phyloP scores from a whole-genome alignment of 1,140 invertebrate species.

The Caerostris darwini region DNA sequence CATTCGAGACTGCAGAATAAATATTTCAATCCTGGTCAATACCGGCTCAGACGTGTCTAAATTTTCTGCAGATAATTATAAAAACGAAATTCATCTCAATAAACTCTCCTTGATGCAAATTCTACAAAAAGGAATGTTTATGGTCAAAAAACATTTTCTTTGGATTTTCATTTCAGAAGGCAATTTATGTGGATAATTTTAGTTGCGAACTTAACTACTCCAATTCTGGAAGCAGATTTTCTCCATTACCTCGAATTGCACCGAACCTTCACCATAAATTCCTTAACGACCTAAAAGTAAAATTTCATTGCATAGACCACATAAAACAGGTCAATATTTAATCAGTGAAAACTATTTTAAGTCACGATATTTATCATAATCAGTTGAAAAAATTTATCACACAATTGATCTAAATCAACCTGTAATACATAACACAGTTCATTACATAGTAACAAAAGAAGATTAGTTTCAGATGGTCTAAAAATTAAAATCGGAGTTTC shows the following conservation, averaged over 20 bases:
- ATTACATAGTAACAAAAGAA: slow-evolving; percentile 71
- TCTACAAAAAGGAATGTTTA: no score
- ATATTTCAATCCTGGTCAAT: no score
- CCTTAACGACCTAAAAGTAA: slow-evolving; percentile 53
- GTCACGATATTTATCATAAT: slow-evolving; percentile 56
- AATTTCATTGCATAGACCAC: background rate
- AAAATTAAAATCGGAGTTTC: slow-evolving; percentile 56
- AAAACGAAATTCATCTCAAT: no score
- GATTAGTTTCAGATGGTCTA: slow-evolving; percentile 63
- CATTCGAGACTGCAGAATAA: no score
- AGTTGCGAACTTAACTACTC: slow-evolving; percentile 21
- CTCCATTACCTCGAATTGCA: slow-evolving; percentile 54
- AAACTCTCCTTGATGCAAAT: no score
- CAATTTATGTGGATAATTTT: background rate
- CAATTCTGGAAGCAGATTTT: slow-evolving; percentile 76
- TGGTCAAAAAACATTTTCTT: no score
- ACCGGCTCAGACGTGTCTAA: no score
- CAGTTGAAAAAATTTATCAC: slow-evolving; percentile 68
- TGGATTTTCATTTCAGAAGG: background rate
- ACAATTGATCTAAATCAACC: background rate
- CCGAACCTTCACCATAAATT: slow-evolving; percentile 46
- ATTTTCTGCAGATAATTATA: no score
- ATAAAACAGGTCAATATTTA: background rate
- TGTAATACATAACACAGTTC: slow-evolving; percentile 53
- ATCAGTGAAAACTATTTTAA: slow-evolving; percentile 29